A percentile compares a stretch with the other conserved stretches of the same genome.
phyloP scores from a whole-genome alignment of 2,113 vertebrate species.

The Puntigrus tetrazona region DNA sequence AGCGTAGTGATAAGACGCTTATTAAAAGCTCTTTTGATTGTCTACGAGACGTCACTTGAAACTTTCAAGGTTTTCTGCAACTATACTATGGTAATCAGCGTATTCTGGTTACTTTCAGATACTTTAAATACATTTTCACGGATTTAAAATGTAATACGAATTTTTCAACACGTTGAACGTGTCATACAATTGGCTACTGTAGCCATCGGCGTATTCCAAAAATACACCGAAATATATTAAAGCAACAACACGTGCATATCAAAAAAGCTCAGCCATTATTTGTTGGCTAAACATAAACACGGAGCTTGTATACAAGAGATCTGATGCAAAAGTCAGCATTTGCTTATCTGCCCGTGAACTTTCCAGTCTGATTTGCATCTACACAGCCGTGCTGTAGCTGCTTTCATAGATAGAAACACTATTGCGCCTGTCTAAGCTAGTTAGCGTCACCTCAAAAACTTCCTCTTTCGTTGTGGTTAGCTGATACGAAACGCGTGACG shows the following conservation, averaged over 20 bases:
- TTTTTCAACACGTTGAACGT: no score
- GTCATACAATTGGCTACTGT: neutral
- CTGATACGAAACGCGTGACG: conserved; percentile 55
- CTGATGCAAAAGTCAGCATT: conserved; percentile 62
- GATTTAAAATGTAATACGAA: neutral
- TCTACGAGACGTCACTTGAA: neutral
- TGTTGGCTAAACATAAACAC: conserved; percentile 11
- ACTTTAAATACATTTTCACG: neutral
- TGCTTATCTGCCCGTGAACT: conserved; percentile 67
- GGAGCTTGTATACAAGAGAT: conserved; percentile 16
- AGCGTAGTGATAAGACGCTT: neutral
- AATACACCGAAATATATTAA: neutral
- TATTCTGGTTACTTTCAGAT: neutral
- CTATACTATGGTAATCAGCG: neutral
- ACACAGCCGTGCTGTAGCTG: conserved; percentile 43
- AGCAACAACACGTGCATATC: neutral
- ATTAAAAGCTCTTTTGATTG: neutral
- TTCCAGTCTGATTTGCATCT: conserved; percentile 72
- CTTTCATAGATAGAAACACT: conserved; percentile 40
- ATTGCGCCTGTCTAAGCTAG: neutral
- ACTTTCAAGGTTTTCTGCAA: neutral
- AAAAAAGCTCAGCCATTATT: neutral
- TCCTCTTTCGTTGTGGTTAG: conserved; percentile 77
- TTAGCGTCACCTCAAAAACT: conserved; percentile 67
- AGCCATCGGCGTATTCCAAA: conserved; percentile 2